Base-by-base conservation (phyloP, 1,140 invertebrate species). In the Stratiolaelaps scimitus region DNA sequence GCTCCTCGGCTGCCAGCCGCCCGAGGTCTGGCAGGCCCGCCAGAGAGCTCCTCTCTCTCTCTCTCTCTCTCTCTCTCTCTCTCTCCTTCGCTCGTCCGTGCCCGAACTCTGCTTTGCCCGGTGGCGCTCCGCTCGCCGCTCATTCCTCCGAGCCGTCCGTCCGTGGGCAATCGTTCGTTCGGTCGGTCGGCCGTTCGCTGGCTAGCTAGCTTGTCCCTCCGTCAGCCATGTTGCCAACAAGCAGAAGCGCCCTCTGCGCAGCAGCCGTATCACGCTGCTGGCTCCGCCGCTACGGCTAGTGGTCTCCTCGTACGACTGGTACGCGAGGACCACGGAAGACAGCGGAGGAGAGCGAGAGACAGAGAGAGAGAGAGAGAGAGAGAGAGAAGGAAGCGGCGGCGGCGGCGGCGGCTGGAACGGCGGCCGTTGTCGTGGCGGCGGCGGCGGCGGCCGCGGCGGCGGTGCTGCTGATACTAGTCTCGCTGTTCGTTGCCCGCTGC, bases 181-280 rank as follows among this genome's bases (percentile, higher is more conserved):
- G n/a, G 23, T 26, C 53, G 4, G 53, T 26, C 23, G 53, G 15
- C 53, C 15, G n/a, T 17, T 34, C 15, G 53, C 5, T 23, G 53
- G 23, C 26, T 19, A 15, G 53, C 15, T 17, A 15, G 15, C 15
- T 17, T 23, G 53, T 26, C 26, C 53, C 26, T 26, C 26, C 53
- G 53, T 26, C 53, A 60, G 53, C 53, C 53, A 60, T 60, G 53
- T 60, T 60, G 53, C 53, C 53, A 60, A 60, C 53, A 60, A 60
- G 53, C 53, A 60, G 53, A 60, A 26, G 53, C 53, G 53, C 53
- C 53, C 17, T 34, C 53, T 60, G 17, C 23, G 53, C 53, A 26
- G 34, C 34, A 26, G 26, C 53, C 53, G 23, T 60, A 60, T 40
- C 34, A 10, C 34, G 34, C 34, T 40, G 34, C 34, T 40, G 34